Percentiles rank a stretch among this genome's conserved stretches.
phyloP scores from a whole-genome alignment of 1,140 invertebrate genomes.

The Planococcus citri region DNA sequence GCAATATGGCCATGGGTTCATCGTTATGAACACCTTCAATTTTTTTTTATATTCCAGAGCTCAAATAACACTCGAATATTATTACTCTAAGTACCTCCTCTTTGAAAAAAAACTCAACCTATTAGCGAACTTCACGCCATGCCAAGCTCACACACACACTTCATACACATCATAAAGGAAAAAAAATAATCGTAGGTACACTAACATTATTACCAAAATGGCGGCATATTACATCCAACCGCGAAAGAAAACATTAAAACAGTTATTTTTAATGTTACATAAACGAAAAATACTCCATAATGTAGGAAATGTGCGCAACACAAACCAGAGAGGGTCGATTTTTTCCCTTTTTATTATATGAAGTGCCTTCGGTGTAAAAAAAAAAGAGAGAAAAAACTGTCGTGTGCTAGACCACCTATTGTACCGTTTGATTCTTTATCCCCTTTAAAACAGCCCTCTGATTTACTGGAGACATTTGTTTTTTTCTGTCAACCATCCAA shows the following conservation, averaged over 20 bases:
- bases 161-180: too few relatives aligned
- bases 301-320: conserved; percentile 10
- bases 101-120: too few relatives aligned
- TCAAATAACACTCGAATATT: too few relatives aligned
- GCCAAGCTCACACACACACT: too few relatives aligned
- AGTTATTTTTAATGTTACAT: conserved; percentile 18
- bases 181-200: too few relatives aligned
- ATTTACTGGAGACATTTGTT: conserved; percentile 19
- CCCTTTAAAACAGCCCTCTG: conserved; percentile 18
- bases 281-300: conserved; percentile 19
- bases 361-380: conserved; percentile 16
- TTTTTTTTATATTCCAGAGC: too few relatives aligned
- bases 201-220: background rate
- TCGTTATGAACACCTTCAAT: too few relatives aligned
- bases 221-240: background rate
- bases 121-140: too few relatives aligned
- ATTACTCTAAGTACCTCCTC: too few relatives aligned
- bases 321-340: conserved; percentile 9
- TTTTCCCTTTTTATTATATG: conserved; percentile 18
- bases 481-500: conserved; percentile 19
- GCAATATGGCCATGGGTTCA: too few relatives aligned
- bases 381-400: conserved; percentile 20
- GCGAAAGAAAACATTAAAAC: conserved; percentile 4
- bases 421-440: conserved; percentile 16
- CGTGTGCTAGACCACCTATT: conserved; percentile 18